These are phyloP conservation scores for Anthopleura sola DNA, from an alignment of 64 coral and sea anemone genomes.

Conservation along the genomic window DNA sequence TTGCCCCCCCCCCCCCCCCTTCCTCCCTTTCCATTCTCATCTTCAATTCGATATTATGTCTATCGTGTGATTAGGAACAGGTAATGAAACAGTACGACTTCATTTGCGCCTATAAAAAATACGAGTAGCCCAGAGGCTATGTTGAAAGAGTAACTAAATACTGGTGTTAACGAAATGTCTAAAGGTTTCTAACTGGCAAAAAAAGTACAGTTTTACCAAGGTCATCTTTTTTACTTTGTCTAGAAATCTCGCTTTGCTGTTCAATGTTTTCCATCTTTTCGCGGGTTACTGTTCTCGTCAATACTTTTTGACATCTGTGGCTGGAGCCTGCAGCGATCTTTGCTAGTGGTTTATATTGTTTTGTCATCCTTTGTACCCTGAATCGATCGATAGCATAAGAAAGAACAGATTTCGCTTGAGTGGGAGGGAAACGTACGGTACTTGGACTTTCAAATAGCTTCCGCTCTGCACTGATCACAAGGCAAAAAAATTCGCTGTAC, in stretches of 20 bases:
- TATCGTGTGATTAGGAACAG: not conserved
- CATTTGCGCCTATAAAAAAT: not conserved
- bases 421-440: not conserved
- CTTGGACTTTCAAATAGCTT: not conserved
- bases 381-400: not conserved
- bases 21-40: not conserved
- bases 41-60: not conserved
- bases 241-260: not conserved
- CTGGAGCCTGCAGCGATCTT: not conserved
- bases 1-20: not conserved
- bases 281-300: not conserved
- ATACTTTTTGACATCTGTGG: conserved; percentile 6
- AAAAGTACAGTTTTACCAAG: not conserved
- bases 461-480: not conserved
- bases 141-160: not conserved
- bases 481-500: not conserved
- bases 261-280: not conserved
- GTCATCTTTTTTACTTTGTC: not conserved
- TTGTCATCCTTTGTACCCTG: not conserved
- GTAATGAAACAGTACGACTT: not conserved
- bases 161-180: not conserved
- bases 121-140: not conserved
- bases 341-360: not conserved
- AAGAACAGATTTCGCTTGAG: not conserved
- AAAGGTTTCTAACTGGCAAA: not conserved